A percentile compares a stretch with the other conserved stretches of the same genome.
These are phyloP conservation scores for Orchestes rusci DNA, from an alignment of 2,888 invertebrate genomes.

Conservation along the genomic window DNA sequence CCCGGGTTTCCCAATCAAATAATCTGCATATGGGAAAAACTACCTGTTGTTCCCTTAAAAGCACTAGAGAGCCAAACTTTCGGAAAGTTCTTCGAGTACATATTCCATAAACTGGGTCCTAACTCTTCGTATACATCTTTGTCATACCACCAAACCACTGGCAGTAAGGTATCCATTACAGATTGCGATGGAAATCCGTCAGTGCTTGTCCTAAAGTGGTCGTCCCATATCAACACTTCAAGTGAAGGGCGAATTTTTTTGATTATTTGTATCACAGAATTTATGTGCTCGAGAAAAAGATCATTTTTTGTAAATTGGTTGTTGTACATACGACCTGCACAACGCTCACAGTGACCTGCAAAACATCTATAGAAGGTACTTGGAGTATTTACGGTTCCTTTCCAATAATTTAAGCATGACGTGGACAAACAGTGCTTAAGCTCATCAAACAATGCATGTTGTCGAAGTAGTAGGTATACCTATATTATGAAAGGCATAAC, in stretches of 20 bases:
- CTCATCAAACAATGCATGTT: too few relatives aligned
- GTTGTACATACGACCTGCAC: slow-evolving; percentile 35
- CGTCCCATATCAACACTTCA: slow-evolving; percentile 72
- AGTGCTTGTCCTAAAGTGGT: slow-evolving; percentile 68
- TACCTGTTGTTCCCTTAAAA: slow-evolving; percentile 70
- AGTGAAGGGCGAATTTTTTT: slow-evolving; percentile 46
- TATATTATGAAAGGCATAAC: too few relatives aligned
- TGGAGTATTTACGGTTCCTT: slow-evolving; percentile 4
- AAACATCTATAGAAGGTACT: slow-evolving; percentile 56
- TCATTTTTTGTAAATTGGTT: slow-evolving; percentile 47
- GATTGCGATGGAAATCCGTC: too few relatives aligned
- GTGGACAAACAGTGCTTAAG: too few relatives aligned
- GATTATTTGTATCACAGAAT: slow-evolving; percentile 47
- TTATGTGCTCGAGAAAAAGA: slow-evolving; percentile 58
- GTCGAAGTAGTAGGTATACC: too few relatives aligned
- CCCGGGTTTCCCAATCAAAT: too few relatives aligned
- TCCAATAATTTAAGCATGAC: too few relatives aligned
- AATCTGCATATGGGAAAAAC: background rate
- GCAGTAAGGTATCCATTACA: slow-evolving; percentile 46
- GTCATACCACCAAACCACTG: slow-evolving; percentile 67
- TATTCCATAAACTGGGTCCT: slow-evolving; percentile 47
- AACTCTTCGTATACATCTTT: slow-evolving; percentile 41
- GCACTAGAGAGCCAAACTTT: slow-evolving; percentile 76
- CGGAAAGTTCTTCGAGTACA: slow-evolving; percentile 54
- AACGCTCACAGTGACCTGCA: background rate